These are phyloP conservation scores for Rhynchomys soricoides DNA, from an alignment of 2,113 vertebrate genomes.

Conservation along the genomic window DNA sequence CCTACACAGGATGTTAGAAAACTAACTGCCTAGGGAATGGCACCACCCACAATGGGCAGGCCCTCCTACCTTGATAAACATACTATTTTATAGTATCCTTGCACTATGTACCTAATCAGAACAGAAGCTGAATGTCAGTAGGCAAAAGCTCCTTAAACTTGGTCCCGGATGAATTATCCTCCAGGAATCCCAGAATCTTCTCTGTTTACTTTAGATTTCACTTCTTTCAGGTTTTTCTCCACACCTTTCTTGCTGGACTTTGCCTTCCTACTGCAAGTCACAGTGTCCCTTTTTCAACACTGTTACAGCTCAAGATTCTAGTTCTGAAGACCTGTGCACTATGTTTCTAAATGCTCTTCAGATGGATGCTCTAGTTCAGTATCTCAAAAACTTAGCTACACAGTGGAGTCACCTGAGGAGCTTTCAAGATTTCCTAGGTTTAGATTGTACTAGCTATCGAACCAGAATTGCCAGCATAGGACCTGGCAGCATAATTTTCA, in stretches of 20 bases:
- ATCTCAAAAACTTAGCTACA: not conserved
- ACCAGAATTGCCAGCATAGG: not conserved
- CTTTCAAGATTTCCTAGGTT: not conserved
- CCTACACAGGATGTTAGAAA: not conserved
- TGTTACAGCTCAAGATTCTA: not conserved
- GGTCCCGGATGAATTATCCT: not conserved
- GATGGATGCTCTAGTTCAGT: not conserved
- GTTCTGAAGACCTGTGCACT: not conserved
- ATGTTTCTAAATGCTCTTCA: not conserved
- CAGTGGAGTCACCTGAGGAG: not conserved
- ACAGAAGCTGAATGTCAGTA: not conserved
- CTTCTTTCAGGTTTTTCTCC: constrained; percentile 6
- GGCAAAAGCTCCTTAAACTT: not conserved
- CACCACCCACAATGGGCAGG: too few species aligned
- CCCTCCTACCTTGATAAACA: too few species aligned
- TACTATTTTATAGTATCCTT: not conserved
- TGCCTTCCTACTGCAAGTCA: not conserved
- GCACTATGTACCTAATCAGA: not conserved
- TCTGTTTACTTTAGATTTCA: not conserved
- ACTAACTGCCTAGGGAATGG: too few species aligned
- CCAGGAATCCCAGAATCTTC: not conserved
- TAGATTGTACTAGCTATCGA: too few species aligned
- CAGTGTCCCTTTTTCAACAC: not conserved
- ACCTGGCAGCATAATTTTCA: not conserved
- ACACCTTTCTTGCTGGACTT: not conserved